These are phyloP conservation scores for Aplodontia rufa DNA, from an alignment of 2,113 vertebrate genomes.

Conservation along the genomic window DNA sequence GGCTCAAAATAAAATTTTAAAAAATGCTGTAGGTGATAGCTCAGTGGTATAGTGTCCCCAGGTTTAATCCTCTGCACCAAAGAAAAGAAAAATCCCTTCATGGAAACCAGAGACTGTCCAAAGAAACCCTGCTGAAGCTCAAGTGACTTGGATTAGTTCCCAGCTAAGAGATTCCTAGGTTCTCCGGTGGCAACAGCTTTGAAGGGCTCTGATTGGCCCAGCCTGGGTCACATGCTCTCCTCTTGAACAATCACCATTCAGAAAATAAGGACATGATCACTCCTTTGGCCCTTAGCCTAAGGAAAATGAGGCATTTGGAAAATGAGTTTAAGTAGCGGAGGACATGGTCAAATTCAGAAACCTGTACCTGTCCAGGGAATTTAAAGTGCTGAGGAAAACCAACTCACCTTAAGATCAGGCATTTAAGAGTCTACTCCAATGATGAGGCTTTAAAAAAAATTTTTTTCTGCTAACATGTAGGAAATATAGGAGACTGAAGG, in stretches of 20 bases:
- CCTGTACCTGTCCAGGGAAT: neutral
- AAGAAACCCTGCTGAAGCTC: too few relatives aligned
- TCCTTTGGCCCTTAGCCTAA: neutral
- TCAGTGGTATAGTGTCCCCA: too few relatives aligned
- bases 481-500: neutral
- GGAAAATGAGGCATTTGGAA: neutral
- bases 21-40: too few relatives aligned
- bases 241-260: neutral
- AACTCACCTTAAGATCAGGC: neutral
- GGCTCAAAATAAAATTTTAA: too few relatives aligned
- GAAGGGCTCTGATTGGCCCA: neutral
- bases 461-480: neutral
- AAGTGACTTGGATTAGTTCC: too few relatives aligned
- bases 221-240: neutral
- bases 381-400: constrained; percentile 7
- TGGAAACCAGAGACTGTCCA: too few relatives aligned
- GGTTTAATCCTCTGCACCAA: too few relatives aligned
- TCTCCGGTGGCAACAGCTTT: neutral
- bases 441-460: neutral
- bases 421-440: neutral
- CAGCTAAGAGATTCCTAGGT: neutral
- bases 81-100: too few relatives aligned
- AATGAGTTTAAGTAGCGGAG: neutral
- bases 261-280: neutral
- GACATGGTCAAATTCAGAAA: neutral